Evolutionary conservation across 2,797 vertebrate species (phyloP), one percentile per base, ranked within the genome.

Genomic region (Prionace glauca): DNA sequence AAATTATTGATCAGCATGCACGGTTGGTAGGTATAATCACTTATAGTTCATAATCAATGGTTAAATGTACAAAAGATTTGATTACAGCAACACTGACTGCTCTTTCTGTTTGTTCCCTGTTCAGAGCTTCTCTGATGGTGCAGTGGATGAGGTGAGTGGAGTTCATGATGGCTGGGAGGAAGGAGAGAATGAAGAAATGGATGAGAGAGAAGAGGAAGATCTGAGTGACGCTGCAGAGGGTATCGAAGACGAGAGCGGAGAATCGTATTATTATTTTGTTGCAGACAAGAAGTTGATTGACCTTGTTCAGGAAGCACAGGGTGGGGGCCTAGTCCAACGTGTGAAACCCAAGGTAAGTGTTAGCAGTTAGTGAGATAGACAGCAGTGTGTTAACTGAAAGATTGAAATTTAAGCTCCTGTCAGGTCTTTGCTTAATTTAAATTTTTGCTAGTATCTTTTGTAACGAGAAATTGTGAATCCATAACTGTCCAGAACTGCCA

Each of bases 211-310:
- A 94, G 69, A 74, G 56, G 87, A 90, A 32, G 93, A 94, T 36
- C 69, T 94, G 41, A 94, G 93, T 50, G 93, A 94, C 93, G 74
- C 67, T 18, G 93, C 41, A 2, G 93, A 94, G 12, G 93, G 69
- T 41, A 71, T 94, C 2, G 93, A 94, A 8, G 93, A 94, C 16
- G 69, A 74, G 18, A 74, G 93, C 32, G 93, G 93, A 56, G 93
- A 94, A n/a, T 94, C 93, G 24, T 94, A 94, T 56, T 94, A 94
- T 94, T 94, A 94, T 74, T 94, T 94, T 94, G 93, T 94, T 94
- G 69, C 93, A 3, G 93, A 90, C 10, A 90, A 90, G 41, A 62
- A 90, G 87, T 90, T 56, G 87, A 90, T 90, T 29, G 87, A 94
- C 45, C 69, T 94, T 29, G 93, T 94, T 71, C 93, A 94, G 93